Conservation (phyloP, 2,113 vertebrate species). For the Festucalex cinctus region DNA sequence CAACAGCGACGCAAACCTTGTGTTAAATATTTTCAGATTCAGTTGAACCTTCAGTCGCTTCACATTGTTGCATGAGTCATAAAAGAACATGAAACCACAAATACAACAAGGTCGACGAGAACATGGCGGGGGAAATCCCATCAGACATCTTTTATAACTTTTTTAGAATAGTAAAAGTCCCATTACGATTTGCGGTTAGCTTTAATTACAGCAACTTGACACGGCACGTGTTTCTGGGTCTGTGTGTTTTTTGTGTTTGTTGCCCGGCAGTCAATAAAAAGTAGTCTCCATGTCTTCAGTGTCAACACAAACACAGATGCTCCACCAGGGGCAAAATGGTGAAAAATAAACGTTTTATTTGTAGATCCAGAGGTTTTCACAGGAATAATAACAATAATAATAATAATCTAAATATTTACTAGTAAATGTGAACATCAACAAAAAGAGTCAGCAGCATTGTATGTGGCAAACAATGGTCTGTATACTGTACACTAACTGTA, state of each 20-base stretch:
- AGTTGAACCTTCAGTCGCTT: no score
- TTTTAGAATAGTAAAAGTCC: neutral
- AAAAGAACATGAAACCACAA: no score
- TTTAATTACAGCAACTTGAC: neutral
- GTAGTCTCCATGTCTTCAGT: neutral
- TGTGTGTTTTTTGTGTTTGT: conserved; percentile 7
- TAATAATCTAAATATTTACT: no score
- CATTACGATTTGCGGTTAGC: neutral
- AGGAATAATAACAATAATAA: neutral
- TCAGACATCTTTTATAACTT: neutral
- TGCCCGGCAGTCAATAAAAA: conserved; percentile 20
- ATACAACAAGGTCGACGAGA: neutral
- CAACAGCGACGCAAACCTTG: no score
- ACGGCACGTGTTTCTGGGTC: neutral
- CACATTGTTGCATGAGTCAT: no score
- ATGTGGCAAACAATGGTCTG: no score
- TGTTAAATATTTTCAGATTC: no score
- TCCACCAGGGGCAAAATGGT: conserved; percentile 4
- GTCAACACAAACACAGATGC: conserved; percentile 32
- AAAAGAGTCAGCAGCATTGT: neutral
- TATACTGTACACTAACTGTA: no score
- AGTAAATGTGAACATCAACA: neutral
- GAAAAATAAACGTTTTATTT: neutral
- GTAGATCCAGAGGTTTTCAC: neutral
- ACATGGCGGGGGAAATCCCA: neutral